A percentile compares a stretch with the other conserved stretches of the same genome.
These are phyloP conservation scores for Isichthys henryi DNA, from an alignment of 2,113 vertebrate genomes.

Conservation along the genomic window DNA sequence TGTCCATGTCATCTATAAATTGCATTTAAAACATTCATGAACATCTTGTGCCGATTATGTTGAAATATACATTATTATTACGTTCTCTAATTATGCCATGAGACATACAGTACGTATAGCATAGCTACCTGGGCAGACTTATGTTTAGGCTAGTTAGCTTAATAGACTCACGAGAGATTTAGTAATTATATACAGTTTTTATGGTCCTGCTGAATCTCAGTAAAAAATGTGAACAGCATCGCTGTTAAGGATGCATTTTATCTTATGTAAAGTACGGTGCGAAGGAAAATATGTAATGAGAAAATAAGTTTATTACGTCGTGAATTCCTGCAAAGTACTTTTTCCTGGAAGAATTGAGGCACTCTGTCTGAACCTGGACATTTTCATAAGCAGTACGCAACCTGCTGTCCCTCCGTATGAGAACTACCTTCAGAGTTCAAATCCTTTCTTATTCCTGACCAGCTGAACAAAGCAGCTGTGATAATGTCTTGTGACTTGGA, in stretches of 20 bases:
- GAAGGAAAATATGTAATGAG: neutral
- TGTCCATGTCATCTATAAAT: neutral
- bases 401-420: neutral
- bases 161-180: neutral
- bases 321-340: neutral
- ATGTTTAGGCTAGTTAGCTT: neutral
- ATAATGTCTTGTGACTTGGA: neutral
- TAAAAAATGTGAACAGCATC: neutral
- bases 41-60: neutral
- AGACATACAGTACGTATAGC: neutral
- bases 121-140: neutral
- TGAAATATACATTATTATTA: neutral
- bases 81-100: neutral
- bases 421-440: neutral
- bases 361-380: neutral
- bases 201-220: neutral
- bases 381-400: neutral
- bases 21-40: neutral
- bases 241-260: neutral
- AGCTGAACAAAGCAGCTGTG: neutral
- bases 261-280: neutral
- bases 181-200: neutral
- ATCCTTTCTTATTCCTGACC: neutral
- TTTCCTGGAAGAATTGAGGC: neutral
- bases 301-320: neutral